Evolutionary conservation across 2,797 vertebrate genomes (phyloP).

Genomic region (Microchirus variegatus): DNA sequence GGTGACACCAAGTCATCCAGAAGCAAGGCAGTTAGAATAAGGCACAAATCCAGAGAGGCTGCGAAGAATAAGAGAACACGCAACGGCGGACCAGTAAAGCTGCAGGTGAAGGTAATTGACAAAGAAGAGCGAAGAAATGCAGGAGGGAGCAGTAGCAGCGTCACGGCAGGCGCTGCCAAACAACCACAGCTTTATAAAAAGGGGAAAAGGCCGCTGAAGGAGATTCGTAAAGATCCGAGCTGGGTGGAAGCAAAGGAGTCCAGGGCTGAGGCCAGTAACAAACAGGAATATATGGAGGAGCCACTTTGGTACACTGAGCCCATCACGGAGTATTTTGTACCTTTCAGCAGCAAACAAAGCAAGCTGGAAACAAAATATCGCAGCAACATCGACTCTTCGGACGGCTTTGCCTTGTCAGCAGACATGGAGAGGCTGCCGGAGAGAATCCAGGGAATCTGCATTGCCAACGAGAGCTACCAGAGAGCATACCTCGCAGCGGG

Average conservation of each 20-base stretch:
- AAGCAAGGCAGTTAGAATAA: constrained; percentile 86
- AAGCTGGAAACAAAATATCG: constrained; percentile 98
- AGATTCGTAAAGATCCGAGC: constrained; percentile 86
- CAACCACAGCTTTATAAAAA: constrained; percentile 90
- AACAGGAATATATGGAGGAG: constrained; percentile 96
- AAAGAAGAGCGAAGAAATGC: constrained; percentile 83
- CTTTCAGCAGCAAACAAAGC: constrained; percentile 91
- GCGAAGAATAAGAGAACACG: constrained; percentile 87
- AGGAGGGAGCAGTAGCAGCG: constrained; percentile 81
- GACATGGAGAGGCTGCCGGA: constrained; percentile 88
- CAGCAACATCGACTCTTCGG: constrained; percentile 84
- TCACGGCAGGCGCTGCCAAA: constrained; percentile 78
- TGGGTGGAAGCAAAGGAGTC: constrained; percentile 84
- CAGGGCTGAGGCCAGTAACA: constrained; percentile 83
- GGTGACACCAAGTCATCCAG: constrained; percentile 84
- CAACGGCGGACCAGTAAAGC: constrained; percentile 85
- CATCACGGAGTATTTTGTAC: constrained; percentile 95
- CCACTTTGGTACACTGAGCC: constrained; percentile 99
- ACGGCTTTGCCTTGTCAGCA: constrained; percentile 72
- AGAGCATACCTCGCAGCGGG: constrained; percentile 95
- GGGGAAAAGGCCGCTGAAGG: constrained; percentile 89
- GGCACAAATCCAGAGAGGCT: constrained; percentile 91
- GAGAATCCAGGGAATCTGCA: constrained; percentile 91
- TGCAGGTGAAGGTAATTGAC: constrained; percentile 84
- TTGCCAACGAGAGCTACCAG: constrained; percentile 88